Conservation (phyloP, 2,113 vertebrate genomes). For the Pan paniscus region DNA sequence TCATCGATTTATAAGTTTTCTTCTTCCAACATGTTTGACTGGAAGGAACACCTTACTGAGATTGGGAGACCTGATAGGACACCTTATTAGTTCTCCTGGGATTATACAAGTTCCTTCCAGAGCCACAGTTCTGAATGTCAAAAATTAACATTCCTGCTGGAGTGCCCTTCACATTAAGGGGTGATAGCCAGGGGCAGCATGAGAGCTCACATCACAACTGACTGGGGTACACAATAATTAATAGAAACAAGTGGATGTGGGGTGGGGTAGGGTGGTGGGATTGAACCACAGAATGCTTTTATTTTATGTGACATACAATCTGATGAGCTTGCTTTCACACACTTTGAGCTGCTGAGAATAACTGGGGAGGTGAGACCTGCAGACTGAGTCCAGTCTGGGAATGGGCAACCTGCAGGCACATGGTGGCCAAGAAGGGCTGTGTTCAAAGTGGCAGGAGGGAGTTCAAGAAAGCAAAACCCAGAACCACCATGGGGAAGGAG, state of each 20-base stretch:
- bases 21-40: neutral
- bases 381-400: neutral
- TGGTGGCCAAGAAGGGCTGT: accelerated
- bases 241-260: neutral
- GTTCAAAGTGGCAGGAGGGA: neutral
- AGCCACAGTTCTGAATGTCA: neutral
- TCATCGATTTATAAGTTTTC: neutral
- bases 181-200: no score
- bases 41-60: neutral
- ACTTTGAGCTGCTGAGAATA: neutral
- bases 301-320: neutral
- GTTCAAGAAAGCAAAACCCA: neutral
- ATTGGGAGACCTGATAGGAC: neutral
- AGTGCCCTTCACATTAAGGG: neutral
- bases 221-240: neutral
- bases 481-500: neutral
- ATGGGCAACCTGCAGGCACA: accelerated
- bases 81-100: neutral
- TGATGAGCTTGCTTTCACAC: neutral
- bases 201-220: neutral
- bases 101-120: neutral
- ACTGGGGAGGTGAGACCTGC: neutral
- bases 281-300: accelerated
- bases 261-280: no score
- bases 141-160: neutral